Base-by-base conservation (phyloP, 2,888 invertebrate species). In the Eudemis profundana region DNA sequence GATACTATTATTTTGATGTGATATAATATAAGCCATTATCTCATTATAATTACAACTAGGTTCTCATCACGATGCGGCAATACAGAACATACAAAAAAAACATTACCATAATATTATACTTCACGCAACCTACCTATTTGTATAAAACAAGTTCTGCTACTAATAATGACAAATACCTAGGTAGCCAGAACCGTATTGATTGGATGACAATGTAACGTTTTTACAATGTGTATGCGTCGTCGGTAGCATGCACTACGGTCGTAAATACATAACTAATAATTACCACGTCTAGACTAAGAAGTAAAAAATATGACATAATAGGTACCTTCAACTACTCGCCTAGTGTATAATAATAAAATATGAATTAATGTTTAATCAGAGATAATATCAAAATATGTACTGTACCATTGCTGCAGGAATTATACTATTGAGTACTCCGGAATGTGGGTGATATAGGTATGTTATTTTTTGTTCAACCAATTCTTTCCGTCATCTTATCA, bases 231-330 rank as follows among this genome's bases (percentile, higher is more conserved):
- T 40, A 51, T 23, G 12, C 8, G 12, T 54, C 53, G 2, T 3
- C n/a, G 4, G 33, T 51, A 40, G 53, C 15, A 54, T 42, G 54
- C 23, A 27, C 40, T 27, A 42, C 40, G 27, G 27, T 15, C 12
- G 12, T 54, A 42, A 23, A 54, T 17, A 10, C 27, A 23, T 19
- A 21, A 21, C 19, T 54, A 40, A 40, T 42, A 42, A 54, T 42
- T 51, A 21, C 23, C 2, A 0, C 54, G 40, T 54, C 54, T 54
- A 54, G 54, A 54, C 40, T 27, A 12, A 17, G 40, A 14, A 3
- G 2, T 17, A 40, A 40, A 40, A 42, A 42, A 42, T 8, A 33
- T 36, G 4, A 38, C 51, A 21, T 21, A 51, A n/a, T n/a, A n/a
- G n/a, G n/a, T 19, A 21, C 36, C 36, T 21, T 51, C n/a, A 51